Conservation (phyloP, 2,888 invertebrate species). For the Salpingus planirostris region DNA sequence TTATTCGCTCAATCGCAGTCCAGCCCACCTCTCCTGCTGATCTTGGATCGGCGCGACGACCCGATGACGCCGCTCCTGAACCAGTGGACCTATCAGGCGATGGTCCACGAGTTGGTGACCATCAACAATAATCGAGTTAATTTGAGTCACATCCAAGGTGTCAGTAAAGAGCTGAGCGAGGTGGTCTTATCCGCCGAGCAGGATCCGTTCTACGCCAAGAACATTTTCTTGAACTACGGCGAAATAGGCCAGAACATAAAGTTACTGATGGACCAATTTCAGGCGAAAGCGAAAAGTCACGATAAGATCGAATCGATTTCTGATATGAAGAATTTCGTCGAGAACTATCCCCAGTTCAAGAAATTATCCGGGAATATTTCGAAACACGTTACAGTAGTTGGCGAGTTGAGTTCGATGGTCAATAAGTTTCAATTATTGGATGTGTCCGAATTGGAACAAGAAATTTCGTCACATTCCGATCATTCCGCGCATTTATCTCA, state of each 20-base stretch:
- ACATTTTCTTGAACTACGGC: conserved; percentile 93
- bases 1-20: conserved; percentile 78
- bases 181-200: conserved; percentile 91
- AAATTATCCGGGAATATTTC: conserved; percentile 93
- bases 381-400: conserved; percentile 95
- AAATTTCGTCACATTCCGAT: conserved; percentile 80
- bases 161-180: conserved; percentile 83
- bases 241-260: conserved; percentile 98
- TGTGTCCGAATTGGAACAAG: conserved; percentile 90
- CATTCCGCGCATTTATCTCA: conserved; percentile 69
- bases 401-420: conserved; percentile 84
- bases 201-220: conserved; percentile 94
- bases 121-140: conserved; percentile 92
- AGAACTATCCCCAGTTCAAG: conserved; percentile 96
- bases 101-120: conserved; percentile 95
- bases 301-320: conserved; percentile 96
- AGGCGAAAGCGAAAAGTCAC: conserved; percentile 83
- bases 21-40: conserved; percentile 71
- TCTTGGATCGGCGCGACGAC: conserved; percentile 90
- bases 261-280: conserved; percentile 91
- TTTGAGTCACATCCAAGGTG: conserved; percentile 73
- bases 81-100: conserved; percentile 99
- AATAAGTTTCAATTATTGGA: conserved; percentile 70
- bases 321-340: conserved; percentile 98
- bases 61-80: conserved; percentile 92